Evolutionary conservation across 2,888 invertebrate genomes (phyloP).

Genomic region (Lycocerus yunnanus): DNA sequence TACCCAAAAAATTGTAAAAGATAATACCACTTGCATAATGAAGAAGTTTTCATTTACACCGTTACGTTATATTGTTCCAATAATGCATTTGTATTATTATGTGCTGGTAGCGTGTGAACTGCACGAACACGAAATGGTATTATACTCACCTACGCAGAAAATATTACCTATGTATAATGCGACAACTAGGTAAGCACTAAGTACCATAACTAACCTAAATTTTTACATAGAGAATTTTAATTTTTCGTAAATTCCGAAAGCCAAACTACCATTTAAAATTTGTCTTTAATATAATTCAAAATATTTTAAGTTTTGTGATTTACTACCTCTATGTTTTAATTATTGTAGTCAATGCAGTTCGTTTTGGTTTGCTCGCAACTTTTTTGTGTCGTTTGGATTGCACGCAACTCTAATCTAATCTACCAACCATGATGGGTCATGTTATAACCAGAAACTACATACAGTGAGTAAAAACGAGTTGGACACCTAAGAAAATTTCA

Average conservation of each 20-base stretch:
- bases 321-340: no score
- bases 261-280: no score
- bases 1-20: not conserved
- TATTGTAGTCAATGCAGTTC: no score
- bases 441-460: no score
- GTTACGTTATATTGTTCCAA: slow-evolving; percentile 39
- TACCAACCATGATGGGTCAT: no score
- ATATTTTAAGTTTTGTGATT: no score
- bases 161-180: slow-evolving; percentile 31
- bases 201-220: not conserved
- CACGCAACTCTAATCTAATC: no score
- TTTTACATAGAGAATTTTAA: not conserved
- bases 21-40: not conserved
- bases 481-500: no score
- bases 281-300: no score
- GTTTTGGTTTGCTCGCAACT: no score
- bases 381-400: no score
- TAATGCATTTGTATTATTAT: slow-evolving; percentile 39
- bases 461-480: no score
- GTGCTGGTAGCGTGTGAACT: slow-evolving; percentile 41
- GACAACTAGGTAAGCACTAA: slow-evolving; percentile 27
- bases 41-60: not conserved
- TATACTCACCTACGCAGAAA: slow-evolving; percentile 37
- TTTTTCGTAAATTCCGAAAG: not conserved
- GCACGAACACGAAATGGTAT: slow-evolving; percentile 42